Evolutionary conservation across 2,888 invertebrate species (phyloP).

Genomic region (Hetaerina titia): DNA sequence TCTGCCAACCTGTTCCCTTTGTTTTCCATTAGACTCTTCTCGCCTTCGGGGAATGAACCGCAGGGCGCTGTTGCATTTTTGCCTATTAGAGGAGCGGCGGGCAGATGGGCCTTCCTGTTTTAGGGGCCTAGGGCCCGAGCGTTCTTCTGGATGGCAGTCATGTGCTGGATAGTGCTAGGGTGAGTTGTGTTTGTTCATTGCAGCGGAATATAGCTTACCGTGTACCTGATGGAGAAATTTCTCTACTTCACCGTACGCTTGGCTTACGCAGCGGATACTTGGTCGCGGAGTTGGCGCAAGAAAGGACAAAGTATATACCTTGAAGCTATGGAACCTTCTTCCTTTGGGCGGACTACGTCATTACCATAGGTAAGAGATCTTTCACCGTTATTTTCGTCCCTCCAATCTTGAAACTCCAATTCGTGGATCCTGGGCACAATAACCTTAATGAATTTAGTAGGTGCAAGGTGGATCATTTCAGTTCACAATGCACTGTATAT

Average conservation of each 20-base stretch:
- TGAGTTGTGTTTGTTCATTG: not conserved
- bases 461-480: too few species aligned
- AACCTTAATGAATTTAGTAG: too few species aligned
- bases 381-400: not conserved
- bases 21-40: slow-evolving; percentile 61
- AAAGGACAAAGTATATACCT: not conserved
- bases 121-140: not conserved
- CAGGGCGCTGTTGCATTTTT: slow-evolving; percentile 33
- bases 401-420: not conserved
- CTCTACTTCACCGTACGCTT: not conserved
- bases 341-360: not conserved
- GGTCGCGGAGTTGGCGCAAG: not conserved
- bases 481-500: too few species aligned
- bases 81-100: slow-evolving; percentile 40
- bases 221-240: not conserved
- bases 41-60: slow-evolving; percentile 48
- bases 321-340: not conserved
- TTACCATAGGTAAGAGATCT: not conserved
- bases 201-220: not conserved
- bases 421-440: too few species aligned
- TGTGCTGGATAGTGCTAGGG: not conserved
- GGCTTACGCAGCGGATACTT: not conserved
- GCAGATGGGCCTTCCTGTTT: not conserved
- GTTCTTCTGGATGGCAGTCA: slow-evolving; percentile 22
- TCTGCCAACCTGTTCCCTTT: slow-evolving; percentile 51